A percentile compares a stretch with the other conserved stretches of the same genome.
These are phyloP conservation scores for Nysson spinosus DNA, from an alignment of 2,888 invertebrate species.

Conservation along the genomic window DNA sequence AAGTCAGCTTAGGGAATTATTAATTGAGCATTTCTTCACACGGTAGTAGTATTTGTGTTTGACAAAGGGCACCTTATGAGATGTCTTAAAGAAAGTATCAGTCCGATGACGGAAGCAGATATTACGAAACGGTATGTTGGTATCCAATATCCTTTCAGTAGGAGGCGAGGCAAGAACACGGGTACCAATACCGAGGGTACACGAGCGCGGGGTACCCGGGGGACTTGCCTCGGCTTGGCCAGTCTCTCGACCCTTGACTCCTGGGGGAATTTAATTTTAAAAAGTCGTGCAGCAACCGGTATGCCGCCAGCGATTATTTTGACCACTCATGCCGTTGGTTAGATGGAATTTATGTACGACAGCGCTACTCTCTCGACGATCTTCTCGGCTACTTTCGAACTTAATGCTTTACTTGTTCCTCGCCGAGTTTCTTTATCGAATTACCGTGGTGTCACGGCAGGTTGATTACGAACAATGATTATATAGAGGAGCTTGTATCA, in stretches of 20 bases:
- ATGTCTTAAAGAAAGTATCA: constrained; percentile 29
- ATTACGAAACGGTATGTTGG: constrained; percentile 30
- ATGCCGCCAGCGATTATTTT: constrained; percentile 56
- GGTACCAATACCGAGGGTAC: constrained; percentile 1
- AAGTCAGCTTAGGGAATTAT: too few relatives aligned
- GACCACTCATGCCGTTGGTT: constrained; percentile 59
- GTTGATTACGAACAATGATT: constrained; percentile 20
- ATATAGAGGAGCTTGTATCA: constrained; percentile 4
- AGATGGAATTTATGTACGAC: constrained; percentile 54
- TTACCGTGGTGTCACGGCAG: constrained; percentile 5
- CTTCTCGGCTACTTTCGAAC: constrained; percentile 48
- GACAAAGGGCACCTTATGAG: too few relatives aligned
- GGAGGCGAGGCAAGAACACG: constrained; percentile 11
- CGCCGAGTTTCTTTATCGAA: constrained; percentile 10
- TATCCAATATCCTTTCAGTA: constrained; percentile 30
- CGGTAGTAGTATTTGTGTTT: too few relatives aligned
- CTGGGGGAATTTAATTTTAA: constrained; percentile 56
- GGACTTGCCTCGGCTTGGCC: constrained; percentile 8
- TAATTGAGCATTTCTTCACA: too few relatives aligned
- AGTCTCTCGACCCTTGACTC: constrained; percentile 55
- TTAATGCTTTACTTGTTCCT: constrained; percentile 18
- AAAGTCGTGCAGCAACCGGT: constrained; percentile 58
- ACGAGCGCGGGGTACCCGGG: constrained; percentile 8
- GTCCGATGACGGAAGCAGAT: neutral
- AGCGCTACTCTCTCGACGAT: constrained; percentile 45